Percentiles rank a stretch among this genome's conserved stretches.
These are phyloP conservation scores for Apostichopus japonicus DNA, from an alignment of 35 echinoderm and acorn worm species.

Conservation along the genomic window DNA sequence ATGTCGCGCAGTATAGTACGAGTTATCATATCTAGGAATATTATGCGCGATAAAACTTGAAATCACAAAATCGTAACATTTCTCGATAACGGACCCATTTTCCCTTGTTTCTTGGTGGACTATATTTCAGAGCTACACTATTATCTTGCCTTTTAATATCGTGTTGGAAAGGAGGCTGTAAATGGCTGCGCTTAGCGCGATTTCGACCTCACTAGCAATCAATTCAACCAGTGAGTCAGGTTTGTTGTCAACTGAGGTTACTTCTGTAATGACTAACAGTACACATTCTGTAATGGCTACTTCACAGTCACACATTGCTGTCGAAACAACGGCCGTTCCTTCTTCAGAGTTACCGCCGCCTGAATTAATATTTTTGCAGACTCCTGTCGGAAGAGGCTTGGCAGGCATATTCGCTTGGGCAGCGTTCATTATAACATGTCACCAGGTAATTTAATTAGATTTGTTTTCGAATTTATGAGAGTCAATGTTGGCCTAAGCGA, in stretches of 20 bases:
- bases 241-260: conserved; percentile 1
- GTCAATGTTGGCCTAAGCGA: too few species aligned
- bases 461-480: too few species aligned
- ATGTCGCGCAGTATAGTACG: too few species aligned
- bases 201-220: background rate
- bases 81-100: too few species aligned
- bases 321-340: background rate
- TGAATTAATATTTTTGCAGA: conserved; percentile 50
- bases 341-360: conserved; percentile 30
- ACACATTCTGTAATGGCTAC: background rate
- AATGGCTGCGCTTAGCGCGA: conserved; percentile 20
- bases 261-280: background rate
- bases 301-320: background rate
- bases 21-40: too few species aligned
- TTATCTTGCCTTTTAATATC: background rate
- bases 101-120: background rate
- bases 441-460: conserved; percentile 16
- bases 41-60: too few species aligned
- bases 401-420: conserved; percentile 39
- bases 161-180: background rate
- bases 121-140: background rate
- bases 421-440: conserved; percentile 36
- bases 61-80: too few species aligned
- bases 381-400: conserved; percentile 19
- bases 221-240: background rate